phyloP scores from a whole-genome alignment of 2,113 vertebrate species.

The Copsychus sechellarum region DNA sequence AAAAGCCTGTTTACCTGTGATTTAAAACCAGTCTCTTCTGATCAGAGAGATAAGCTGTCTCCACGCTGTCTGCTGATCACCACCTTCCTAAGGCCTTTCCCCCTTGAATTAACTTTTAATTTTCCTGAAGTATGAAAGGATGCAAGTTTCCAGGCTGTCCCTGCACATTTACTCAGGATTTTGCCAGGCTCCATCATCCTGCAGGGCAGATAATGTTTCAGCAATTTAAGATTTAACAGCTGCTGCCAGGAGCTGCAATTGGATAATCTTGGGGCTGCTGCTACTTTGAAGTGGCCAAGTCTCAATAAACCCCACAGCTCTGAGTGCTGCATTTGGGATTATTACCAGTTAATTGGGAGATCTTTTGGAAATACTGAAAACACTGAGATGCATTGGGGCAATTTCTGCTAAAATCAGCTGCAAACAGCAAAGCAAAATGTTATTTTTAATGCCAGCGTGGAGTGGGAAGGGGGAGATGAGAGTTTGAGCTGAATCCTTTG shows the following conservation, averaged over 20 bases:
- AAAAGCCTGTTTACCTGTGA: constrained; percentile 67
- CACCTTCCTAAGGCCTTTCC: background rate
- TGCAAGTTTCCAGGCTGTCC: background rate
- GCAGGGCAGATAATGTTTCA: constrained; percentile 5
- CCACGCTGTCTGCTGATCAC: constrained; percentile 58
- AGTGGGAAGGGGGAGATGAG: constrained; percentile 35
- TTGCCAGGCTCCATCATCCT: background rate
- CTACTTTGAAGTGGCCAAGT: constrained; percentile 31
- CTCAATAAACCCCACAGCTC: background rate
- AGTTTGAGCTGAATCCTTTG: constrained; percentile 55
- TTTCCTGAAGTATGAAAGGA: background rate
- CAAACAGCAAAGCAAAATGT: background rate
- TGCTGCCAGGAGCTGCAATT: constrained; percentile 23
- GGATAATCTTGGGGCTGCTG: background rate
- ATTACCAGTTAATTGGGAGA: background rate
- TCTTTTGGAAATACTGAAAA: background rate
- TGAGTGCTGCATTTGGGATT: background rate
- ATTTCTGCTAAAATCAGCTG: background rate
- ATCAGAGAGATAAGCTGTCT: constrained; percentile 71
- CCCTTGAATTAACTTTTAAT: background rate
- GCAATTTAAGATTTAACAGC: constrained; percentile 47
- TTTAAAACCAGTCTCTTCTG: constrained; percentile 66
- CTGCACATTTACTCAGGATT: background rate
- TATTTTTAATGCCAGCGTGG: background rate
- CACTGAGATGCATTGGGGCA: accelerated